These are phyloP conservation scores for Clupea harengus DNA, from an alignment of 2,113 vertebrate genomes.

Conservation along the genomic window DNA sequence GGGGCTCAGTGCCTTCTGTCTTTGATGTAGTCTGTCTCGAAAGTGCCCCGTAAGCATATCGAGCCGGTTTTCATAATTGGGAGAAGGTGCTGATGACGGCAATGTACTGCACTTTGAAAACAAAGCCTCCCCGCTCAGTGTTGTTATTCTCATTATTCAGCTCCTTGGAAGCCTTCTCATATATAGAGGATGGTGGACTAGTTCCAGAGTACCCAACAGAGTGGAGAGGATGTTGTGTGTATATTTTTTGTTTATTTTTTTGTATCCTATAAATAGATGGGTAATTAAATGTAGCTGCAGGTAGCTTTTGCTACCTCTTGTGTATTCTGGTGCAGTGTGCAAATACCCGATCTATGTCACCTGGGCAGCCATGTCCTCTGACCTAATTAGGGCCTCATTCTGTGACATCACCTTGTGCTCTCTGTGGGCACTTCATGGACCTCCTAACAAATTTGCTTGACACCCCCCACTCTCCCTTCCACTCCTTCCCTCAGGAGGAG, in stretches of 20 bases:
- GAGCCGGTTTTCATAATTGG: background rate
- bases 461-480: too few relatives aligned
- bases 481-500: slow-evolving; percentile 79
- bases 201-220: background rate
- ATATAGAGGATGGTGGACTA: background rate
- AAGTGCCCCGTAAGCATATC: background rate
- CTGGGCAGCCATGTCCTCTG: background rate
- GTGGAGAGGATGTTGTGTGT: background rate
- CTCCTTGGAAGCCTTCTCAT: background rate
- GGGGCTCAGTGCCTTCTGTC: background rate
- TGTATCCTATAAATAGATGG: background rate
- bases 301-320: too few relatives aligned
- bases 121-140: background rate
- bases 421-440: background rate
- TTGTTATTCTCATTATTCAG: background rate
- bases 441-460: too few relatives aligned
- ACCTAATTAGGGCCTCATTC: background rate
- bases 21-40: slow-evolving; percentile 8
- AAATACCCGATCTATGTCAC: background rate
- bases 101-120: slow-evolving; percentile 1
- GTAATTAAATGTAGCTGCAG: background rate
- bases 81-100: slow-evolving; percentile 14
- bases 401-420: background rate
- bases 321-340: too few relatives aligned
- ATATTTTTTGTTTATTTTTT: background rate